phyloP scores from a whole-genome alignment of 2,113 vertebrate genomes.

The Pholis gunnellus region DNA sequence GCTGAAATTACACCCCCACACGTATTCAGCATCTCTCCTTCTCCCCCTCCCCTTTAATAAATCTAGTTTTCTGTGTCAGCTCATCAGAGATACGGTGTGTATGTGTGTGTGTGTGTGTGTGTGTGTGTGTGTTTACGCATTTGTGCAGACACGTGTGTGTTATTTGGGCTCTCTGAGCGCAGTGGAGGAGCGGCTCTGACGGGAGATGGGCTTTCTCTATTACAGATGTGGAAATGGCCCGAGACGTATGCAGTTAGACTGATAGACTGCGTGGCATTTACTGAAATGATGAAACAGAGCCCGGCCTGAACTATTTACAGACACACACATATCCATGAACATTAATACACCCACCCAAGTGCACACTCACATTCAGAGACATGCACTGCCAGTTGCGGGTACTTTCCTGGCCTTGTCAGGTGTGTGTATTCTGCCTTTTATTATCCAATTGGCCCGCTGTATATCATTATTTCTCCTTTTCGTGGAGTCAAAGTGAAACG shows the following conservation, averaged over 20 bases:
- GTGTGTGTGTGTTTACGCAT: slow-evolving; percentile 28
- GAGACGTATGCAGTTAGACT: slow-evolving; percentile 62
- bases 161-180: slow-evolving; percentile 45
- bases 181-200: slow-evolving; percentile 49
- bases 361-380: slow-evolving; percentile 8
- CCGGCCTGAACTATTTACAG: slow-evolving; percentile 52
- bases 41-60: slow-evolving; percentile 60
- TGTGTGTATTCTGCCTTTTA: slow-evolving; percentile 20
- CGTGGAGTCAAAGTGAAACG: background rate
- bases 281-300: slow-evolving; percentile 69
- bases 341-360: background rate
- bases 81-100: slow-evolving; percentile 66
- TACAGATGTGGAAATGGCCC: slow-evolving; percentile 74
- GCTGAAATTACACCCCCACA: slow-evolving; percentile 46
- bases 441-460: slow-evolving; percentile 1
- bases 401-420: slow-evolving; percentile 14
- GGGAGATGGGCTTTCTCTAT: slow-evolving; percentile 67
- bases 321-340: slow-evolving; percentile 29
- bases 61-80: slow-evolving; percentile 74
- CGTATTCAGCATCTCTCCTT: slow-evolving; percentile 41
- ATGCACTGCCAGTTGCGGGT: background rate
- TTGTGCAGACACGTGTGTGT: slow-evolving; percentile 52
- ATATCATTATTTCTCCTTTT: background rate
- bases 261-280: slow-evolving; percentile 75
- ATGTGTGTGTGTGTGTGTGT: slow-evolving; percentile 25